Evolutionary conservation across 1,140 invertebrate genomes (phyloP), one percentile per base, ranked within the genome.

Genomic region (Temnothorax longispinosus): DNA sequence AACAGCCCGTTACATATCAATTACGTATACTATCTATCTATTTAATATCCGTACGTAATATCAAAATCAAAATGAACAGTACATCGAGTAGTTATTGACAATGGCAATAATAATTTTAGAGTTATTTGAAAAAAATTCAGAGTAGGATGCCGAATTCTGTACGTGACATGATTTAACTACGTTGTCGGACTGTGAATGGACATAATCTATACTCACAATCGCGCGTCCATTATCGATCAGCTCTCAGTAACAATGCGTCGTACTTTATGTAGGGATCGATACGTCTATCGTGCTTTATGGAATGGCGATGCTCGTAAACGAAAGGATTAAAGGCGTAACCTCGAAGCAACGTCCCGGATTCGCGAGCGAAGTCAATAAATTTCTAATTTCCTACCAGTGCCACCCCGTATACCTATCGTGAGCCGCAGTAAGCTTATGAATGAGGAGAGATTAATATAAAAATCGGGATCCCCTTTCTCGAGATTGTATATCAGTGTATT

Each of bases 351-450:
- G 84, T n/a, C 15, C 58, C 41, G 64, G 64, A 58, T 65, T 54
- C 72, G 60, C 50, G 72, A 5, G 32, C 65, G 58, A 50, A 72
- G 88, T 89, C 88, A 87, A 90, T 90, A 90, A 90, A 90, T 90
- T 89, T 87, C 67, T 87, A 90, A 89, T 89, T 90, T 90, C 44
- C 84, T 80, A 58, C 88, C 62, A 82, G 77, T 78, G 77, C 54
- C 85, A 89, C 71, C 65, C 71, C 50, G 54, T 62, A 71, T 75
- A 80, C 56, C 81, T 72, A 78, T 35, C 52, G 27, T 44, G 80
- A 84, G 44, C 60, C 4, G 84, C 64, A 69, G 11, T 62, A 71
- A 89, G 69, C 87, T 65, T 60, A 65, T 75, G 82, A 56, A 71
- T 56, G 77, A 58, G 67, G 5, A 13, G 35, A 78, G 82, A 88